A percentile compares a stretch with the other conserved stretches of the same genome.
Evolutionary conservation across 2,888 invertebrate species (phyloP).

Genomic region (Mylabris sibirica): DNA sequence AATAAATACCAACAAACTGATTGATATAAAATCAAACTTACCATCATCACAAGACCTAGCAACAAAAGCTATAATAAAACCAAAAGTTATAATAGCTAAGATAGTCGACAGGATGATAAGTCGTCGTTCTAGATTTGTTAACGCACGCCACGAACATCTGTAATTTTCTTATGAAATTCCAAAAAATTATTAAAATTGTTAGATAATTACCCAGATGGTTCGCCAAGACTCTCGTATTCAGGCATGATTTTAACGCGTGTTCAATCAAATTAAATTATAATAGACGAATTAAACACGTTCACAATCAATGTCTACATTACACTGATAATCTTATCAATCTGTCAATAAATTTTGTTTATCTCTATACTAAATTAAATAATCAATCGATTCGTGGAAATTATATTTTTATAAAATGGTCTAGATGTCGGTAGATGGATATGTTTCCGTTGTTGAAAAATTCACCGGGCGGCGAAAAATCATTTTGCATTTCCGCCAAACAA

Average conservation of each 20-base stretch:
- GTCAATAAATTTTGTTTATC: slow-evolving; percentile 12
- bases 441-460: slow-evolving; percentile 14
- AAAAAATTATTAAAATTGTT: not conserved
- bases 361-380: not conserved
- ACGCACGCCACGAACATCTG: slow-evolving; percentile 22
- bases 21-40: not conserved
- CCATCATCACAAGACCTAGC: not conserved
- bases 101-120: slow-evolving; percentile 18
- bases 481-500: slow-evolving; percentile 21
- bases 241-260: slow-evolving; percentile 20
- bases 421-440: not conserved
- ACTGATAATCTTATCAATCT: slow-evolving; percentile 1
- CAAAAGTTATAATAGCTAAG: slow-evolving; percentile 16
- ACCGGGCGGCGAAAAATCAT: not conserved
- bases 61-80: slow-evolving; percentile 19
- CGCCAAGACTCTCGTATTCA: slow-evolving; percentile 23
- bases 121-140: slow-evolving; percentile 20
- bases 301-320: not conserved
- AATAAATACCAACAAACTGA: not conserved
- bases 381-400: not conserved
- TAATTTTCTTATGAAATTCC: not conserved
- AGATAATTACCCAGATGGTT: not conserved
- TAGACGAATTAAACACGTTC: not conserved
- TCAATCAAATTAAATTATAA: not conserved
- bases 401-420: not conserved